Conservation (phyloP, 2,113 vertebrate species). For the Odocoileus hemionus region DNA sequence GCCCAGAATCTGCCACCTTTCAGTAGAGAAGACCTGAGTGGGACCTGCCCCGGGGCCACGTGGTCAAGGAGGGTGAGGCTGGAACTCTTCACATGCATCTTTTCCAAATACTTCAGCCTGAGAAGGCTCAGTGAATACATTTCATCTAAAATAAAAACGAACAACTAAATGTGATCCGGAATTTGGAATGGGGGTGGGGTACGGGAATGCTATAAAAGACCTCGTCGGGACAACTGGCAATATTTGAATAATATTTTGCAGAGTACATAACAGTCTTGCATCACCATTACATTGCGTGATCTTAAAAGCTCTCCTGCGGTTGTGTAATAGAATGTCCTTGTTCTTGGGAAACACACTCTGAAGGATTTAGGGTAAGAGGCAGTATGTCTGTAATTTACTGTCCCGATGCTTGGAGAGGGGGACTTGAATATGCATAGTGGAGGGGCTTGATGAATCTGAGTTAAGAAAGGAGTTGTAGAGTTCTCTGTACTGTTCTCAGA, state of each 20-base stretch:
- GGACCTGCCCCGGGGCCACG: too few relatives aligned
- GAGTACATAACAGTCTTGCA: background rate
- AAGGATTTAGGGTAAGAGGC: background rate
- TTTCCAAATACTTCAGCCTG: background rate
- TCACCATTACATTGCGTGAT: background rate
- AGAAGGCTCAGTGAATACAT: background rate
- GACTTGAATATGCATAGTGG: background rate
- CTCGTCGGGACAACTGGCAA: background rate
- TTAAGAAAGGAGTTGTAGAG: background rate
- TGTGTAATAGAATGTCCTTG: background rate
- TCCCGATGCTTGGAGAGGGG: background rate
- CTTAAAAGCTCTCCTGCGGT: background rate
- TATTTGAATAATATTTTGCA: background rate
- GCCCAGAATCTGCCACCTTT: background rate
- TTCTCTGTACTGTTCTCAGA: background rate
- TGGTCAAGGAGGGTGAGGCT: background rate
- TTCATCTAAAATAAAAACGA: background rate
- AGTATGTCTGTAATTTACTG: background rate
- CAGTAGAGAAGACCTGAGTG: background rate
- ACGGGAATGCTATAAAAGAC: background rate
- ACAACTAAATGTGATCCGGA: background rate
- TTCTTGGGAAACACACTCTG: background rate
- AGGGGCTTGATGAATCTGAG: background rate
- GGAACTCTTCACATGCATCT: background rate
- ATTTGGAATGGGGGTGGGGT: background rate